Percentiles rank a stretch among this genome's conserved stretches.
phyloP scores from a whole-genome alignment of 92 coral and sea anemone species.

The Parazoanthus swiftii region DNA sequence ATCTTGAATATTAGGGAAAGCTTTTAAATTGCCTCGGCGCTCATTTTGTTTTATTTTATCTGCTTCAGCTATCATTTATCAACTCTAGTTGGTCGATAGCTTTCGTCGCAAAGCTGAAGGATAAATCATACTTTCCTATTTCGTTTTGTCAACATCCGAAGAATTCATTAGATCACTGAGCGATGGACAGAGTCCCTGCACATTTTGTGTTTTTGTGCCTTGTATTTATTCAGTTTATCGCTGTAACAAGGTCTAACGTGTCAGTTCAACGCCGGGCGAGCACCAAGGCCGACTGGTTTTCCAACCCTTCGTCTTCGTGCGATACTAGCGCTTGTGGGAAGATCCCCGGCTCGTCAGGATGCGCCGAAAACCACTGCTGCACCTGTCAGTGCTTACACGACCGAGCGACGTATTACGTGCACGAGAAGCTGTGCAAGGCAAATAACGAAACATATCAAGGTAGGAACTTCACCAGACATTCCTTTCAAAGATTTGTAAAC shows the following conservation, averaged over 20 bases:
- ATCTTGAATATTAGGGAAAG: too few relatives aligned
- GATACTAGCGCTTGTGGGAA: background rate
- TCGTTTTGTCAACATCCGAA: background rate
- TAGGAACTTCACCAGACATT: background rate
- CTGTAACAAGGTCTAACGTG: background rate
- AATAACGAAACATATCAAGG: background rate
- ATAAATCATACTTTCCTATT: background rate
- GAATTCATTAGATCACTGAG: background rate
- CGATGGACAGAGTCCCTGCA: background rate
- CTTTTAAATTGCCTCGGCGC: too few relatives aligned
- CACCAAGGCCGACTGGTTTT: background rate
- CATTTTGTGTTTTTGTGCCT: background rate
- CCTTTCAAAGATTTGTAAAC: background rate
- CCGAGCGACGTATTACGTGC: background rate
- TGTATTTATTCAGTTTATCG: background rate
- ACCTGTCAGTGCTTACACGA: slow-evolving; percentile 22
- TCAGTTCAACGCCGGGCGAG: background rate
- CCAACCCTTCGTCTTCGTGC: slow-evolving; percentile 19
- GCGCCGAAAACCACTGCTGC: background rate
- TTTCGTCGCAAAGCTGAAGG: background rate
- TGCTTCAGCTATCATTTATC: background rate
- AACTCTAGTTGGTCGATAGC: too few relatives aligned
- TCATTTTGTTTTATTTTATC: too few relatives aligned
- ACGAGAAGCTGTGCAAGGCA: background rate
- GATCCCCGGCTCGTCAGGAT: background rate